These are phyloP conservation scores for Lochmaea crataegi DNA, from an alignment of 2,888 invertebrate genomes.

Conservation along the genomic window DNA sequence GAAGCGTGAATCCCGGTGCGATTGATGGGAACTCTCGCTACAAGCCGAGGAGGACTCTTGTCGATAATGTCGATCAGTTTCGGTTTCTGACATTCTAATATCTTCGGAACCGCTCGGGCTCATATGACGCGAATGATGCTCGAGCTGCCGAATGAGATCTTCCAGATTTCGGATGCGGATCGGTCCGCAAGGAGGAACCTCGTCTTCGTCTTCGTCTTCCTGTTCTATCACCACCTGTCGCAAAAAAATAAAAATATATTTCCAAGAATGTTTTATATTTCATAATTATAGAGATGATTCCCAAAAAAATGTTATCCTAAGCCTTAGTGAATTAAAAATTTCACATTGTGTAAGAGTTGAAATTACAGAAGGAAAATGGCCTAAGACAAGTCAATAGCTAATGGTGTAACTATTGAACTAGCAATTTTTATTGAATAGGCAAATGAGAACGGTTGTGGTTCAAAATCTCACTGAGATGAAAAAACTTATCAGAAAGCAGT, in stretches of 20 bases:
- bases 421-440: no score
- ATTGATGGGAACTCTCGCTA: conserved; percentile 82
- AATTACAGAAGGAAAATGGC: no score
- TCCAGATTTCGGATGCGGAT: conserved; percentile 91
- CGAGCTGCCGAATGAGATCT: conserved; percentile 88
- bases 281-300: no score
- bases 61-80: conserved; percentile 80
- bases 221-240: conserved; percentile 64
- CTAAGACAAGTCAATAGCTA: no score
- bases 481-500: no score
- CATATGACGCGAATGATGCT: conserved; percentile 90
- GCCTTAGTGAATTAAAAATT: no score
- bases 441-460: no score
- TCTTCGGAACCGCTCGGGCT: conserved; percentile 93
- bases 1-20: conserved; percentile 81
- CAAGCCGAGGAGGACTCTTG: conserved; percentile 79
- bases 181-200: conserved; percentile 83
- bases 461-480: no score
- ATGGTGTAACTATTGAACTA: no score
- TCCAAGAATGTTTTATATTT: no score
- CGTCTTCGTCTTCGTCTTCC: conserved; percentile 78
- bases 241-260: background rate
- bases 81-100: conserved; percentile 88
- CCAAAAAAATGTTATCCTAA: no score
- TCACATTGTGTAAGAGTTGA: no score